Conservation (phyloP, 2,888 invertebrate species). For the Scrobipalpa costella region DNA sequence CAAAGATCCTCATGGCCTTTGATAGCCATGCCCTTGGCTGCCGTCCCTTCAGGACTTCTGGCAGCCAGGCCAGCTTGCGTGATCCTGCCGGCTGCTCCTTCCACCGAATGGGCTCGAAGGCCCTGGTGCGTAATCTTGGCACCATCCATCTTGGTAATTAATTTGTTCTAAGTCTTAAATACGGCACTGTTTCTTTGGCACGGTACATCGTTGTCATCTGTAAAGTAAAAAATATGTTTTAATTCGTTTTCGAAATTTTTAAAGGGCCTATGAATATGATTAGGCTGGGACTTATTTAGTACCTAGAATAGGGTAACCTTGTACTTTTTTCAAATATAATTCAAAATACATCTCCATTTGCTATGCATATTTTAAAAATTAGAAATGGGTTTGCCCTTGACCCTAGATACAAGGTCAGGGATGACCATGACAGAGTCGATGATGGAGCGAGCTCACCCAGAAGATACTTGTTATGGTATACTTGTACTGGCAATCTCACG, state of each 20-base stretch:
- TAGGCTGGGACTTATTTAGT: too few species aligned
- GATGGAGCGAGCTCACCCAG: too few species aligned
- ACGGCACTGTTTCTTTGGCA: conserved; percentile 53
- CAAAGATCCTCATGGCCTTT: conserved; percentile 97
- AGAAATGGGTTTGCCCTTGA: too few species aligned
- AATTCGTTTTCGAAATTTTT: not conserved
- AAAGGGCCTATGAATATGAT: too few species aligned
- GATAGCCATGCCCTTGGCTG: conserved; percentile 96
- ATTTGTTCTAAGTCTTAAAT: conserved; percentile 39
- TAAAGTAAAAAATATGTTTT: conserved; percentile 33
- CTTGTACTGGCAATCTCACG: too few species aligned
- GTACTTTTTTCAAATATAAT: too few species aligned
- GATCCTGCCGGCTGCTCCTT: conserved; percentile 83
- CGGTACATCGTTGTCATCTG: conserved; percentile 58
- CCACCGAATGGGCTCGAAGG: conserved; percentile 78
- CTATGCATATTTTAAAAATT: too few species aligned
- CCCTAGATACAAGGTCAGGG: too few species aligned
- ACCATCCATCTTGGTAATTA: conserved; percentile 65
- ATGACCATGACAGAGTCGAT: too few species aligned
- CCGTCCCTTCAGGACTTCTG: conserved; percentile 94
- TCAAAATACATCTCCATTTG: too few species aligned
- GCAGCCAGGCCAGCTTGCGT: conserved; percentile 92
- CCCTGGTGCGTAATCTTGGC: conserved; percentile 82
- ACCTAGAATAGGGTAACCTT: too few species aligned
- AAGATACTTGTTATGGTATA: too few species aligned